Percentiles rank a stretch among this genome's conserved stretches.
Conservation (phyloP, 2,113 vertebrate genomes). For the Onychostruthus taczanowskii region DNA sequence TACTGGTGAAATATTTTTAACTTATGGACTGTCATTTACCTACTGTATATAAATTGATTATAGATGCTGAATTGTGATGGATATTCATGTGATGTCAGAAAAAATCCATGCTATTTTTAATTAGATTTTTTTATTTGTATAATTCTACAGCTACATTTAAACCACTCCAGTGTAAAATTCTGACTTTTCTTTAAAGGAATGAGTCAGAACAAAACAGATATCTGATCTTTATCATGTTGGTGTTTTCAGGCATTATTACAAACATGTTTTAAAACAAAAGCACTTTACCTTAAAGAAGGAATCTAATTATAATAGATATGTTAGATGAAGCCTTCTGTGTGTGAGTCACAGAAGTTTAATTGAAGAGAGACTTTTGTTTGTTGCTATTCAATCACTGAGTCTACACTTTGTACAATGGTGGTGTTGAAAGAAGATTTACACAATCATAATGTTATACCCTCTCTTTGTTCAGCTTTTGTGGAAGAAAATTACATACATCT, state of each 20-base stretch:
- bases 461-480: conserved; percentile 61
- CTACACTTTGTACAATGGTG: conserved; percentile 37
- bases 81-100: not conserved
- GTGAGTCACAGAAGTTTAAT: conserved; percentile 9
- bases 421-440: conserved; percentile 63
- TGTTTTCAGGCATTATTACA: not conserved
- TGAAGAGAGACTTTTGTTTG: conserved; percentile 46
- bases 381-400: conserved; percentile 13
- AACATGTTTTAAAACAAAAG: conserved; percentile 46
- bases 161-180: not conserved
- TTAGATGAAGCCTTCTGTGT: conserved; percentile 21
- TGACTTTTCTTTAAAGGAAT: not conserved
- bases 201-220: not conserved
- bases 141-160: not conserved
- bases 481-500: conserved; percentile 44
- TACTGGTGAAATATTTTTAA: not conserved
- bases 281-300: conserved; percentile 26
- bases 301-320: not conserved
- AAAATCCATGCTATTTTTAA: not conserved
- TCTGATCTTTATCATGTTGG: not conserved
- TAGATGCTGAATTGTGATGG: not conserved
- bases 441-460: conserved; percentile 53
- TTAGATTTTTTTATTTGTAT: not conserved
- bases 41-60: not conserved
- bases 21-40: not conserved